A percentile compares a stretch with the other conserved stretches of the same genome.
phyloP scores from a whole-genome alignment of 1,140 invertebrate species.

The Steinernema khuongi region DNA sequence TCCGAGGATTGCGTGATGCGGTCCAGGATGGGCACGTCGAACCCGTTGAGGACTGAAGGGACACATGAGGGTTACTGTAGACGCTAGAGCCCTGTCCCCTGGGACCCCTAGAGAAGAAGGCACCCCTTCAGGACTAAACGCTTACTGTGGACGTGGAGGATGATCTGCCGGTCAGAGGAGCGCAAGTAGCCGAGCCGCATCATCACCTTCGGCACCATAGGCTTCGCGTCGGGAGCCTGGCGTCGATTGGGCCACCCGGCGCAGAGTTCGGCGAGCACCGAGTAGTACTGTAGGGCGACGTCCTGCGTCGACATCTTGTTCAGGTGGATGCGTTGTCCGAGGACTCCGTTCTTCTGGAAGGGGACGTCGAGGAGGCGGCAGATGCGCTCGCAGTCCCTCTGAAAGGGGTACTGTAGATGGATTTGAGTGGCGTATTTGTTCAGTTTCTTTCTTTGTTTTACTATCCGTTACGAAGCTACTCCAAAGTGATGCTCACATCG shows the following conservation, averaged over 20 bases:
- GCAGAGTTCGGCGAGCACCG: not conserved
- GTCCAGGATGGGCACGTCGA: slow-evolving; percentile 10
- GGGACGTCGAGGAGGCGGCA: not conserved
- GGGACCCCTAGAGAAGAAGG: no score
- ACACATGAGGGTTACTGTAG: not conserved
- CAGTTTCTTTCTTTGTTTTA: no score
- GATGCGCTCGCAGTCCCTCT: not conserved
- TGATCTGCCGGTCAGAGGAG: not conserved
- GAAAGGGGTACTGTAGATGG: not conserved
- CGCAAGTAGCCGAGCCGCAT: not conserved
- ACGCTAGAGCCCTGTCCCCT: no score
- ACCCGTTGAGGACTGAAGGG: slow-evolving; percentile 14
- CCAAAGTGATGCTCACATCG: no score
- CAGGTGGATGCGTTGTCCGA: slow-evolving; percentile 1
- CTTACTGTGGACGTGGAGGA: not conserved
- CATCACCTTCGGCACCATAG: not conserved
- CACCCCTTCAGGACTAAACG: not conserved
- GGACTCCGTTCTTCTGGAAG: not conserved
- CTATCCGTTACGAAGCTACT: no score
- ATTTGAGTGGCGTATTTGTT: no score
- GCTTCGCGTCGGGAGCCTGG: not conserved
- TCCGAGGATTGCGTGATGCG: slow-evolving; percentile 7
- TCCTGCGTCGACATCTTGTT: not conserved
- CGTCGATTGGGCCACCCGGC: not conserved
- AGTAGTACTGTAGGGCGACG: not conserved